A percentile compares a stretch with the other conserved stretches of the same genome.
These are phyloP conservation scores for Nephrotoma guestfalica DNA, from an alignment of 2,888 invertebrate species.

Conservation along the genomic window DNA sequence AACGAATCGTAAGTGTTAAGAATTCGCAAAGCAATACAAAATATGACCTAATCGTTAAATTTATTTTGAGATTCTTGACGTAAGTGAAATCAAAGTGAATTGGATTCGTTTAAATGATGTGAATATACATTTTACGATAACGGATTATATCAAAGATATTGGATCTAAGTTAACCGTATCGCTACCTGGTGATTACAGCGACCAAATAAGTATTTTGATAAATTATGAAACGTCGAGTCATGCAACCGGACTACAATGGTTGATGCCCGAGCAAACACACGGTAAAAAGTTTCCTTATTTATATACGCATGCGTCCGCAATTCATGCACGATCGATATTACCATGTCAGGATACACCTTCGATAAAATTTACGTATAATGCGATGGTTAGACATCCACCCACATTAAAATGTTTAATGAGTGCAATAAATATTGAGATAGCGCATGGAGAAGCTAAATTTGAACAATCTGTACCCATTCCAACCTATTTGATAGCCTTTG, in stretches of 20 bases:
- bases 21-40: conserved; percentile 38
- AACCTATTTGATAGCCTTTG: conserved; percentile 79
- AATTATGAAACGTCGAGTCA: conserved; percentile 60
- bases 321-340: conserved; percentile 75
- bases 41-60: conserved; percentile 11
- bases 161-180: conserved; percentile 64
- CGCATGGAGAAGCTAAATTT: conserved; percentile 40
- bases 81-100: conserved; percentile 50
- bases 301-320: conserved; percentile 75
- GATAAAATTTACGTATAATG: conserved; percentile 74
- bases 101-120: conserved; percentile 14
- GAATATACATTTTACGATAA: conserved; percentile 42
- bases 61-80: conserved; percentile 54
- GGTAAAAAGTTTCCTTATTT: conserved; percentile 76
- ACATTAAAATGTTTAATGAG: conserved; percentile 80
- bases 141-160: conserved; percentile 47
- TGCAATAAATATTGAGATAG: conserved; percentile 41
- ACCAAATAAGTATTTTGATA: conserved; percentile 38
- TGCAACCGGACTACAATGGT: conserved; percentile 80
- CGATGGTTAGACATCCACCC: conserved; percentile 53
- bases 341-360: conserved; percentile 90
- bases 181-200: conserved; percentile 40
- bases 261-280: conserved; percentile 71
- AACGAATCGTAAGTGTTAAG: conserved; percentile 45
- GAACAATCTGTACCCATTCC: conserved; percentile 71